These are phyloP conservation scores for Ptiloglossa arizonensis DNA, from an alignment of 1,140 invertebrate species.

Conservation along the genomic window DNA sequence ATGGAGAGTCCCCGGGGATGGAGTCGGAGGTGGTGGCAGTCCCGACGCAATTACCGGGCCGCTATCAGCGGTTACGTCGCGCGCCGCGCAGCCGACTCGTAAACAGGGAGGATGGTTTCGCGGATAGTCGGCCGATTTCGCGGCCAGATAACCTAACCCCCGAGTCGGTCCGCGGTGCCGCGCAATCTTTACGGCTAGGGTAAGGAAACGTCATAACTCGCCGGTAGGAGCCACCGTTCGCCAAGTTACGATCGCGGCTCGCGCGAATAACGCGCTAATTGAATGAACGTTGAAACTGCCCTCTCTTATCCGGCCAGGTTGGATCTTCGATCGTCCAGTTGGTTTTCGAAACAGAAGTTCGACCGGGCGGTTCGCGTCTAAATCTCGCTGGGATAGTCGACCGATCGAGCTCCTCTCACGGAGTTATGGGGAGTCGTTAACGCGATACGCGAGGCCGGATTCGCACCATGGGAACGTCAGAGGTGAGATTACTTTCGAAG, in stretches of 20 bases:
- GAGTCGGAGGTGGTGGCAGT: slow-evolving; percentile 40
- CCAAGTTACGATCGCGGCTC: slow-evolving; percentile 48
- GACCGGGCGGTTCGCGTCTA: neutral
- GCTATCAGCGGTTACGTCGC: slow-evolving; percentile 53
- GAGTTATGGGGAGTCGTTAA: slow-evolving; percentile 13
- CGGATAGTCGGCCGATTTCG: slow-evolving; percentile 61
- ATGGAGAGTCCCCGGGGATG: neutral
- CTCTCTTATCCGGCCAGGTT: slow-evolving; percentile 9
- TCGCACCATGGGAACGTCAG: neutral
- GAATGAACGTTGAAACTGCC: slow-evolving; percentile 25
- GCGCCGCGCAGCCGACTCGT: slow-evolving; percentile 48
- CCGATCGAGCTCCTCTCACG: neutral
- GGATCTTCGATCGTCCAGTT: slow-evolving; percentile 11
- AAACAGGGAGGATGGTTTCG: slow-evolving; percentile 51
- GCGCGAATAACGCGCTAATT: slow-evolving; percentile 42
- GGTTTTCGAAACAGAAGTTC: slow-evolving; percentile 18
- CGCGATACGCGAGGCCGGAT: neutral
- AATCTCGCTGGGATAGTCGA: neutral
- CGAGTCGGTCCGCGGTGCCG: neutral
- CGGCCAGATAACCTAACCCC: slow-evolving; percentile 41
- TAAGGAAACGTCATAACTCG: slow-evolving; percentile 62
- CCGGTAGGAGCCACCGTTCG: slow-evolving; percentile 38
- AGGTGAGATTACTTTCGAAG: neutral
- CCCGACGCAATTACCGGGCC: slow-evolving; percentile 51
- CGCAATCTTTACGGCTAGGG: slow-evolving; percentile 48